A percentile compares a stretch with the other conserved stretches of the same genome.
Evolutionary conservation across 1,140 invertebrate species (phyloP).

Genomic region (Probaryconus sp.): DNA sequence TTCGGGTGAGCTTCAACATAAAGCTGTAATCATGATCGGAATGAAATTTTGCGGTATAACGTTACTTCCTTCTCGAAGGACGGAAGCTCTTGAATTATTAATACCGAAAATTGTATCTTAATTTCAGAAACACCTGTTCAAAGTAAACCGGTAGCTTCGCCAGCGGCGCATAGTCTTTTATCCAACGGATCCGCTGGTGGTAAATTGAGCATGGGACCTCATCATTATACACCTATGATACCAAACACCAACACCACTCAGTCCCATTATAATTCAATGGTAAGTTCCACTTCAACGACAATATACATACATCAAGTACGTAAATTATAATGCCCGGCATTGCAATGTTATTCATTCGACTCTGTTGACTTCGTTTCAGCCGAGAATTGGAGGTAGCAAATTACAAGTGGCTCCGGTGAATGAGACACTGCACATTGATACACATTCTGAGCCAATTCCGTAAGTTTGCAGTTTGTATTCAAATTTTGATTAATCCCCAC

Average conservation of each 20-base stretch:
- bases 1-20: too few relatives aligned
- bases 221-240: conserved; percentile 81
- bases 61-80: too few relatives aligned
- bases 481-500: too few relatives aligned
- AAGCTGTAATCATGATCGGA: too few relatives aligned
- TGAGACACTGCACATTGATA: conserved; percentile 90
- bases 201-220: conserved; percentile 80
- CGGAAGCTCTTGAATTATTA: conserved; percentile 37
- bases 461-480: conserved; percentile 82
- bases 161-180: conserved; percentile 84
- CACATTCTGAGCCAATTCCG: conserved; percentile 89
- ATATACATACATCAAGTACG: conserved; percentile 2
- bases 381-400: conserved; percentile 74
- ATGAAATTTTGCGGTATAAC: too few relatives aligned
- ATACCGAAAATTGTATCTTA: conserved; percentile 25
- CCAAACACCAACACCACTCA: conserved; percentile 80
- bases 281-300: conserved; percentile 55
- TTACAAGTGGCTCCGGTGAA: conserved; percentile 77
- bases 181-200: conserved; percentile 80
- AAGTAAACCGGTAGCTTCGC: conserved; percentile 84
- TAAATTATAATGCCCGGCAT: background rate
- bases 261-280: conserved; percentile 78
- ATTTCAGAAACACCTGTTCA: conserved; percentile 75
- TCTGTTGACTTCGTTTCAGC: conserved; percentile 65
- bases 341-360: conserved; percentile 20